phyloP scores from a whole-genome alignment of 2,888 invertebrate genomes.

The Mimas tiliae region DNA sequence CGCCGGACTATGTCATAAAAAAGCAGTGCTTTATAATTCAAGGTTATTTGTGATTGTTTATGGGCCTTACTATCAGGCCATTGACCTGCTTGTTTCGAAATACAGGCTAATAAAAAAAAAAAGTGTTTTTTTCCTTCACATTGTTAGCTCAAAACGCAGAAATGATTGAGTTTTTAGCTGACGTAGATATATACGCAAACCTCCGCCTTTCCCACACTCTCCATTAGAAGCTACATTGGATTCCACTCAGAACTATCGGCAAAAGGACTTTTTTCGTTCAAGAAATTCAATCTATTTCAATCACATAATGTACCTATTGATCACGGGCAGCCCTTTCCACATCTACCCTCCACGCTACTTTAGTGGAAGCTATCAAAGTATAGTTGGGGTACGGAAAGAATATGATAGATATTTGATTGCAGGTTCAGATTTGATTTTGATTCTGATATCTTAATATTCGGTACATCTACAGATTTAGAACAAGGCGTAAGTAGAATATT shows the following conservation, averaged over 20 bases:
- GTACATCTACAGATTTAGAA: no score
- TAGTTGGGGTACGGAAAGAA: neutral
- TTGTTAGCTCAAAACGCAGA: neutral
- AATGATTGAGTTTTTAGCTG: slow-evolving; percentile 8
- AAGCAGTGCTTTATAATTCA: no score
- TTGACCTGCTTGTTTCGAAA: no score
- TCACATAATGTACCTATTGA: slow-evolving; percentile 36
- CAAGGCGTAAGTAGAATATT: no score
- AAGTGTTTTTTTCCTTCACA: neutral
- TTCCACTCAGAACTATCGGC: slow-evolving; percentile 30
- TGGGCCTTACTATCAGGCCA: no score
- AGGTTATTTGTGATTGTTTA: no score
- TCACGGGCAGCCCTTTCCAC: slow-evolving; percentile 29
- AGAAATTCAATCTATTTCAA: slow-evolving; percentile 38
- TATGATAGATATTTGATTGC: neutral
- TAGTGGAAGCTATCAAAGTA: neutral
- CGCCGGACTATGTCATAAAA: no score
- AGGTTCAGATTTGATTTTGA: neutral
- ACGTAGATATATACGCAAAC: neutral
- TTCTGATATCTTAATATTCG: no score
- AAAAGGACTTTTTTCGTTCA: slow-evolving; percentile 27
- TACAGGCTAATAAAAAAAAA: no score
- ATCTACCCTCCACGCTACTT: slow-evolving; percentile 27
- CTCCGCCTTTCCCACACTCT: slow-evolving; percentile 19
- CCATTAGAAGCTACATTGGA: slow-evolving; percentile 30